phyloP scores from a whole-genome alignment of 2,888 invertebrate species.

The Encarsia formosa region DNA sequence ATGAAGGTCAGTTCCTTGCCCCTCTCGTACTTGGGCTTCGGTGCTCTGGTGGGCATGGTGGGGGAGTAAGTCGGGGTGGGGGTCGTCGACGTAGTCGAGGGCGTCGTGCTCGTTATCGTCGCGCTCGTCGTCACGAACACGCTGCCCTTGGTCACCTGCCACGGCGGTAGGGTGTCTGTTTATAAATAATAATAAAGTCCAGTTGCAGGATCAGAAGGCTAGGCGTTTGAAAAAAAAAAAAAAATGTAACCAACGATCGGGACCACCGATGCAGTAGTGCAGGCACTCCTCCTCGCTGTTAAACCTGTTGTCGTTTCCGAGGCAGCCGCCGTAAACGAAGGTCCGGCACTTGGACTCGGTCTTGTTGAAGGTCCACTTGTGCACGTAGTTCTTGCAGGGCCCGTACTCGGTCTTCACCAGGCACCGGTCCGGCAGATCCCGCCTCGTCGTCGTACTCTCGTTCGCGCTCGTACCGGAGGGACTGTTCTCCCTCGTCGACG shows the following conservation, averaged over 20 bases:
- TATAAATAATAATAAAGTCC: neutral
- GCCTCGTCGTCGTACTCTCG: slow-evolving; percentile 36
- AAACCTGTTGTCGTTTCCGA: slow-evolving; percentile 67
- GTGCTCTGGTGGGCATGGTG: slow-evolving; percentile 56
- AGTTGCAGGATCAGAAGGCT: neutral
- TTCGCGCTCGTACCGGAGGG: neutral
- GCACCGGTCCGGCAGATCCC: slow-evolving; percentile 49
- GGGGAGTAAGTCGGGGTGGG: slow-evolving; percentile 48
- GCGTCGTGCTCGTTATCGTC: slow-evolving; percentile 49
- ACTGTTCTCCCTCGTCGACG: neutral
- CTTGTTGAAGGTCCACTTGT: slow-evolving; percentile 66
- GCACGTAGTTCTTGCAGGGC: slow-evolving; percentile 61
- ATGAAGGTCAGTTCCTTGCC: slow-evolving; percentile 76
- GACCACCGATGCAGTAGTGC: slow-evolving; percentile 60
- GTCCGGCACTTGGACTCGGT: slow-evolving; percentile 56
- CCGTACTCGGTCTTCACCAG: slow-evolving; percentile 55
- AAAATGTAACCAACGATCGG: slow-evolving; percentile 43
- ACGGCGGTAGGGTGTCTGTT: slow-evolving; percentile 59
- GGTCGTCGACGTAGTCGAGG: slow-evolving; percentile 52
- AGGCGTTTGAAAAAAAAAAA: neutral
- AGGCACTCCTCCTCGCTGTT: slow-evolving; percentile 65
- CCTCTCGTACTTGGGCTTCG: slow-evolving; percentile 69
- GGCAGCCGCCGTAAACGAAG: slow-evolving; percentile 68
- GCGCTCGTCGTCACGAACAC: slow-evolving; percentile 48
- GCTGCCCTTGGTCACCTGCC: slow-evolving; percentile 47